Conservation (phyloP, 1,140 invertebrate species). For the Papilio xuthus region DNA sequence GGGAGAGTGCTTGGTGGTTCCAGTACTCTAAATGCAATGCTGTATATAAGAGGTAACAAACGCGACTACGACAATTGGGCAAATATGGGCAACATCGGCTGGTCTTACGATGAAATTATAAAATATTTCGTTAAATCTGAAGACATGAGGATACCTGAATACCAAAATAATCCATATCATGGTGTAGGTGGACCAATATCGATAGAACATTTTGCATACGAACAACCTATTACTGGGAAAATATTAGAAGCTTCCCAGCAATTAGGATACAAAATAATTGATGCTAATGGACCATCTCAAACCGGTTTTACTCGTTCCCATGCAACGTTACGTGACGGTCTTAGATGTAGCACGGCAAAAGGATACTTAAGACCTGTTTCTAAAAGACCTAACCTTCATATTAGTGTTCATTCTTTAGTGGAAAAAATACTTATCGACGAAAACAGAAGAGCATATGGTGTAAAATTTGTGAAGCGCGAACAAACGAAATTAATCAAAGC, state of each 20-base stretch:
- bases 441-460: conserved; percentile 83
- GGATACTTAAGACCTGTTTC: conserved; percentile 88
- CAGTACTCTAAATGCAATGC: conserved; percentile 93
- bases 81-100: conserved; percentile 86
- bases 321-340: conserved; percentile 90
- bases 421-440: conserved; percentile 85
- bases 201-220: conserved; percentile 85
- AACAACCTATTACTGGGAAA: conserved; percentile 83
- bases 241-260: conserved; percentile 87
- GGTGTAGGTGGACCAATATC: conserved; percentile 85
- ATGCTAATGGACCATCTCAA: conserved; percentile 89
- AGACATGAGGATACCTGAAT: conserved; percentile 85
- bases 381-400: conserved; percentile 88
- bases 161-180: conserved; percentile 85
- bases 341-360: conserved; percentile 91
- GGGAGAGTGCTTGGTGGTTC: conserved; percentile 92
- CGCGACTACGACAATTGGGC: conserved; percentile 93
- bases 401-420: conserved; percentile 85
- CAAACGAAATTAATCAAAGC: conserved; percentile 78
- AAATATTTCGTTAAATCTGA: conserved; percentile 91
- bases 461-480: conserved; percentile 83
- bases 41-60: conserved; percentile 93
- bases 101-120: conserved; percentile 89
- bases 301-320: conserved; percentile 88
- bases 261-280: conserved; percentile 86